A percentile compares a stretch with the other conserved stretches of the same genome.
phyloP scores from a whole-genome alignment of 2,888 invertebrate species.

The Dynastes maya region DNA sequence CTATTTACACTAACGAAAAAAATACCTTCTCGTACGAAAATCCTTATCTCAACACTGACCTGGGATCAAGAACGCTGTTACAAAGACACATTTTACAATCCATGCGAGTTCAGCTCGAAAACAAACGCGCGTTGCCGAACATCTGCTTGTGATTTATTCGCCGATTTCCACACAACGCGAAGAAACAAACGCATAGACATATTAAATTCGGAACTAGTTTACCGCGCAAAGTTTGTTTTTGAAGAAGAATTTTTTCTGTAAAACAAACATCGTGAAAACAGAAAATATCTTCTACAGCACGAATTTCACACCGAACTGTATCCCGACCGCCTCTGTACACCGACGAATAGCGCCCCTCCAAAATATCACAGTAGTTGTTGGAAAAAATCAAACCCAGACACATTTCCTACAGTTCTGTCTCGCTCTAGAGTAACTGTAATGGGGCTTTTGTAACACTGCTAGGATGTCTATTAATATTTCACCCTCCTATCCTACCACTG shows the following conservation, averaged over 20 bases:
- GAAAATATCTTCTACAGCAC: constrained; percentile 4
- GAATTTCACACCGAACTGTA: constrained; percentile 26
- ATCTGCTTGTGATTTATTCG: constrained; percentile 38
- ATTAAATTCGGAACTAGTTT: constrained; percentile 28
- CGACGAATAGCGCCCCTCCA: constrained; percentile 23
- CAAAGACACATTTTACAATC: constrained; percentile 45
- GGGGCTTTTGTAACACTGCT: constrained; percentile 49
- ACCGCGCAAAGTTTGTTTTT: constrained; percentile 13
- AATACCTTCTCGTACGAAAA: background rate
- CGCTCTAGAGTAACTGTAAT: constrained; percentile 40
- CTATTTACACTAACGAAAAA: too few species aligned
- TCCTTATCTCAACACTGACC: constrained; percentile 43
- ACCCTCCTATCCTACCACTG: constrained; percentile 48
- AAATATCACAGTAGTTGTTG: constrained; percentile 36
- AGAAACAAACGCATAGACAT: constrained; percentile 21
- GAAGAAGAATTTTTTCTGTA: background rate
- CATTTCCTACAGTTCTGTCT: constrained; percentile 42
- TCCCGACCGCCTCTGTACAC: constrained; percentile 11
- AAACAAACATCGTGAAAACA: background rate
- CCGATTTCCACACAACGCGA: background rate
- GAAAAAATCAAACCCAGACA: constrained; percentile 43
- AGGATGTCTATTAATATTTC: constrained; percentile 51
- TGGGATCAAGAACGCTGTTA: constrained; percentile 37
- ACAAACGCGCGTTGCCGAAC: constrained; percentile 33
- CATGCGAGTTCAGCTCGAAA: constrained; percentile 24